phyloP scores from a whole-genome alignment of 2,113 vertebrate species.

The Prionailurus bengalensis region DNA sequence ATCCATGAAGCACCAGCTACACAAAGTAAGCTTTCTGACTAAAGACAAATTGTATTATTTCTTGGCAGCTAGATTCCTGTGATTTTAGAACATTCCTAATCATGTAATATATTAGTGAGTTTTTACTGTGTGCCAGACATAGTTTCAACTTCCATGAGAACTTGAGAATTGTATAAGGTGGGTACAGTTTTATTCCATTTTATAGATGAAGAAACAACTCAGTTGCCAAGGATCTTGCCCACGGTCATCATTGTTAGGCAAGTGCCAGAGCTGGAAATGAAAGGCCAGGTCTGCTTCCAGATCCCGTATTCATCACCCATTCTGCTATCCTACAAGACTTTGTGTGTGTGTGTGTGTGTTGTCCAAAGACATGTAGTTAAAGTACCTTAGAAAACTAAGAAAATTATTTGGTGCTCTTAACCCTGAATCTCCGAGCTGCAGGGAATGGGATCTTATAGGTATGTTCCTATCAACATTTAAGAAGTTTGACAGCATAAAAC shows the following conservation, averaged over 20 bases:
- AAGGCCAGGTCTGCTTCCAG: not conserved
- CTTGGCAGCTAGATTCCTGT: not conserved
- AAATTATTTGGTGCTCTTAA: not conserved
- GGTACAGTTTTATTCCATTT: not conserved
- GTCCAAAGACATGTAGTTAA: not conserved
- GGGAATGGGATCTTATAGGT: not conserved
- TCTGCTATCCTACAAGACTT: not conserved
- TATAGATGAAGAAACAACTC: not conserved
- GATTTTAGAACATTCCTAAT: constrained; percentile 12
- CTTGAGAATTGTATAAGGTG: not conserved
- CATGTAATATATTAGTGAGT: not conserved
- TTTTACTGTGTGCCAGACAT: not conserved
- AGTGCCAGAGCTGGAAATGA: not conserved
- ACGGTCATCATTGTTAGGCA: not conserved
- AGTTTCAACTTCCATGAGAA: constrained; percentile 21
- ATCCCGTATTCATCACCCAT: not conserved
- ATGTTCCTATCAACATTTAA: not conserved
- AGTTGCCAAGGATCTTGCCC: not conserved
- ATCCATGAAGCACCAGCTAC: not conserved
- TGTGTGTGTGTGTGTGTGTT: not conserved
- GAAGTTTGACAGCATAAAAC: constrained; percentile 23
- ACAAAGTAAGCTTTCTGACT: constrained; percentile 10
- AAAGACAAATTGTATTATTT: not conserved
- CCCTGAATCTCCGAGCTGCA: not conserved
- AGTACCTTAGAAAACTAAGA: not conserved